Conservation (phyloP, 2,888 invertebrate genomes). For the Pammene fasciana region DNA sequence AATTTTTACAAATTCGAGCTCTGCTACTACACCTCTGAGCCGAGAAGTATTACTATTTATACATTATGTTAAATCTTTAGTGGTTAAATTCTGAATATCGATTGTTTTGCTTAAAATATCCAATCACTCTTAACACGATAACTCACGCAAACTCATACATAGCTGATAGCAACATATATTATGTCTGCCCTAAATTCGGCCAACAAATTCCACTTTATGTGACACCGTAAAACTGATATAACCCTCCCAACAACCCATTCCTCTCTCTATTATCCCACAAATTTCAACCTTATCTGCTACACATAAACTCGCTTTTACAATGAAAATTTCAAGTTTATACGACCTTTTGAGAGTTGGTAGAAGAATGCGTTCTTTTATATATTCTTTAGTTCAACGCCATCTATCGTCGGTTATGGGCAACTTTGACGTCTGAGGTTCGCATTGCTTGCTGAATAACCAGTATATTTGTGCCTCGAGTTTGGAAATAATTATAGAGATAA, state of each 20-base stretch:
- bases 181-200: conserved; percentile 19
- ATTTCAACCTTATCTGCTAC: not conserved
- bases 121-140: not conserved
- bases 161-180: conserved; percentile 24
- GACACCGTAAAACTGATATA: conserved; percentile 31
- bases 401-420: conserved; percentile 72
- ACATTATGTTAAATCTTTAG: too few species aligned
- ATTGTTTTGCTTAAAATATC: too few species aligned
- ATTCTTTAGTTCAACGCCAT: conserved; percentile 71
- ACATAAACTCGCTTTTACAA: conserved; percentile 6
- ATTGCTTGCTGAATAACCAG: not conserved
- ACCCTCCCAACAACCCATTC: not conserved
- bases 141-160: conserved; percentile 18
- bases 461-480: not conserved
- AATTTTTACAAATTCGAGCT: too few species aligned
- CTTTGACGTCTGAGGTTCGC: conserved; percentile 58
- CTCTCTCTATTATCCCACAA: not conserved
- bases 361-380: conserved; percentile 44
- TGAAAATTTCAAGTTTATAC: not conserved
- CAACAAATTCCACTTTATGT: conserved; percentile 33
- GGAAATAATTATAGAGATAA: not conserved
- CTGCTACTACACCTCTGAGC: too few species aligned
- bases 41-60: too few species aligned
- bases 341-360: conserved; percentile 7
- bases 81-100: too few species aligned